Conservation (phyloP, 2,113 vertebrate genomes). For the Casuarius casuarius region DNA sequence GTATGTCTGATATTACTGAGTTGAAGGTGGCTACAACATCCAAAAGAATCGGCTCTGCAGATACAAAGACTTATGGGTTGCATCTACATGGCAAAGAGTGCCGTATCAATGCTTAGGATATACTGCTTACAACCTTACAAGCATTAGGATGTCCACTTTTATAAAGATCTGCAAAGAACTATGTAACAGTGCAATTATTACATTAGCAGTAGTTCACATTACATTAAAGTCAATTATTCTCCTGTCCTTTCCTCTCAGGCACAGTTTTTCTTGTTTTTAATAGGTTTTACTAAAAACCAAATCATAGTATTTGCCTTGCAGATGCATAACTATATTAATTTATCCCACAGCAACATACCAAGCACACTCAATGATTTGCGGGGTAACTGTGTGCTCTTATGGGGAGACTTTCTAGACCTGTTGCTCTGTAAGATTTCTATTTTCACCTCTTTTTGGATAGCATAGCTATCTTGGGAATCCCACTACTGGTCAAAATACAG, state of each 20-base stretch:
- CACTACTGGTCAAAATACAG: background rate
- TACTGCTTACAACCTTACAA: background rate
- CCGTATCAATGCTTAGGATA: background rate
- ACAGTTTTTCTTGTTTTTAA: background rate
- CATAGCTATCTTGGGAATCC: background rate
- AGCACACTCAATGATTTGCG: background rate
- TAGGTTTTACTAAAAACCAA: background rate
- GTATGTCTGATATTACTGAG: background rate
- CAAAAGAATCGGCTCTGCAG: background rate
- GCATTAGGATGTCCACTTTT: background rate
- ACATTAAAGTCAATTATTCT: background rate
- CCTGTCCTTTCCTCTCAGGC: background rate
- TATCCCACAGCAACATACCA: background rate
- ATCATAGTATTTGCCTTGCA: background rate
- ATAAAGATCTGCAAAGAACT: background rate
- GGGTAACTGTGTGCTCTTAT: background rate
- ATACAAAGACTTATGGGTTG: background rate
- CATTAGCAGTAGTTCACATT: background rate
- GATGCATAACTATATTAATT: background rate
- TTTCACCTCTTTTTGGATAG: background rate
- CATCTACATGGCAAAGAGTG: background rate
- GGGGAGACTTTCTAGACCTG: background rate
- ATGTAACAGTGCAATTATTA: fast-evolving
- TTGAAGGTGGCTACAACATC: background rate
- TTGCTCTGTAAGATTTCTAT: background rate